Evolutionary conservation across 2,797 vertebrate genomes (phyloP).

Genomic region (Tolypeutes matacus): DNA sequence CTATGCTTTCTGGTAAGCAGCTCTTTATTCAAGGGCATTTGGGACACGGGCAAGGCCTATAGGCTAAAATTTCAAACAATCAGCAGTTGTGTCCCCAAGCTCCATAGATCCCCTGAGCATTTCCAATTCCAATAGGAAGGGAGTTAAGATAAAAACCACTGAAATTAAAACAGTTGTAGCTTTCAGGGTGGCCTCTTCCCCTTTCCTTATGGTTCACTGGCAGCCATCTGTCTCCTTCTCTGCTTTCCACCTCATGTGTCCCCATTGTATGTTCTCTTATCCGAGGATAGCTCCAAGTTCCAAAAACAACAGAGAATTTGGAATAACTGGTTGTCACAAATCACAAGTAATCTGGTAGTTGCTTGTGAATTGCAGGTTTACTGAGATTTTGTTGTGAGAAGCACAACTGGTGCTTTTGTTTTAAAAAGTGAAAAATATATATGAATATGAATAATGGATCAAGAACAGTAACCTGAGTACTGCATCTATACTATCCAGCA

Average conservation of each 20-base stretch:
- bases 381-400: slow-evolving; percentile 50
- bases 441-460: slow-evolving; percentile 4
- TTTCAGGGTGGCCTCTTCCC: neutral
- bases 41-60: neutral
- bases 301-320: neutral
- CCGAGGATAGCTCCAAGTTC: neutral
- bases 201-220: neutral
- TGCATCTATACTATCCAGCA: neutral
- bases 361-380: slow-evolving; percentile 26
- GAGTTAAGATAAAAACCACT: neutral
- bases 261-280: neutral
- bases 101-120: neutral
- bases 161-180: neutral
- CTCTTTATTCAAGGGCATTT: neutral
- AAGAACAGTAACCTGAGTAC: neutral
- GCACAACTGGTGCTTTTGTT: slow-evolving; percentile 14
- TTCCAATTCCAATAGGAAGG: neutral
- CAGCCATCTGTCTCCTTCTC: neutral
- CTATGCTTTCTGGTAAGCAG: neutral
- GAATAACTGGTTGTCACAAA: neutral
- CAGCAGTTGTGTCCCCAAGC: neutral
- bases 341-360: neutral
- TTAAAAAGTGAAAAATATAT: slow-evolving; percentile 24
- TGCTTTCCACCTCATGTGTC: neutral
- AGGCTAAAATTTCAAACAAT: neutral